Conservation (phyloP, 1,140 invertebrate genomes). For the Drosophila suzukii region DNA sequence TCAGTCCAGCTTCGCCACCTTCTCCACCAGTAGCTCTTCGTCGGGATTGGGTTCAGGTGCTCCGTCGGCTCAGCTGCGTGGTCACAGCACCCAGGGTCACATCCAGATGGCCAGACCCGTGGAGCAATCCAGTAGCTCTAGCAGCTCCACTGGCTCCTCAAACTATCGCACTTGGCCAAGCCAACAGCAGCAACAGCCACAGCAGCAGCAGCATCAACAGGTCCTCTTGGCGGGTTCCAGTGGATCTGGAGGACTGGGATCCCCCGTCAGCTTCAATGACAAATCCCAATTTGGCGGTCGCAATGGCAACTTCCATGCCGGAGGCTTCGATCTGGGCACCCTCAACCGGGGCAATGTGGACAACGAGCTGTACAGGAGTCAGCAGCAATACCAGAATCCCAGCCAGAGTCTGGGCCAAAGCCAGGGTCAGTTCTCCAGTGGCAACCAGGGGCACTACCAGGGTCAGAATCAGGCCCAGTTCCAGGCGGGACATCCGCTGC, state of each 20-base stretch:
- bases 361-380: constrained; percentile 58
- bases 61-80: constrained; percentile 27
- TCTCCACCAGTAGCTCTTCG: constrained; percentile 17
- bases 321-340: constrained; percentile 65
- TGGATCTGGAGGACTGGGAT: neutral
- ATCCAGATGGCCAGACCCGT: constrained; percentile 66
- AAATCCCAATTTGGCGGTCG: constrained; percentile 57
- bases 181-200: constrained; percentile 28
- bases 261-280: constrained; percentile 16
- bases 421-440: constrained; percentile 17
- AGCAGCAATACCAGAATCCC: constrained; percentile 3
- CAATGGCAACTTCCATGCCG: constrained; percentile 61
- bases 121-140: constrained; percentile 2
- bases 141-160: constrained; percentile 26
- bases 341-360: constrained; percentile 72
- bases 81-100: constrained; percentile 68
- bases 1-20: constrained; percentile 45
- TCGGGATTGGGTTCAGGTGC: neutral
- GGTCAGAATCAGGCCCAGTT: constrained; percentile 24
- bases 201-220: constrained; percentile 30
- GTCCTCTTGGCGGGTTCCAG: constrained; percentile 29
- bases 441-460: neutral
- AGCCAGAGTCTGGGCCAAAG: constrained; percentile 11
- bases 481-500: constrained; percentile 1
- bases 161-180: constrained; percentile 17